Base-by-base conservation (phyloP, 1,140 invertebrate genomes). In the Drosophila yakuba region DNA sequence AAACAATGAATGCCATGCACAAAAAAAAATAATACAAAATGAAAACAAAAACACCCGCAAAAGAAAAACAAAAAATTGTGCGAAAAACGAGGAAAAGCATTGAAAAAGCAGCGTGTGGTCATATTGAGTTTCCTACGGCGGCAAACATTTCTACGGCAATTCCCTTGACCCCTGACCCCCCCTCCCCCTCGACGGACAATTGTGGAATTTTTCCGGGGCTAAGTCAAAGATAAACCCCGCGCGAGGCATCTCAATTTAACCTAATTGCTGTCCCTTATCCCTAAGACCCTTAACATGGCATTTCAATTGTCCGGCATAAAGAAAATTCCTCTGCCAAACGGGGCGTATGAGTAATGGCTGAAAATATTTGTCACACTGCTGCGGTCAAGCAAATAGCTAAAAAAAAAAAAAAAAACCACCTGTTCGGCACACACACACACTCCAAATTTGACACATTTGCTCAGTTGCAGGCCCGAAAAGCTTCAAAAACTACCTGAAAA, bases 1-100 rank as follows among this genome's bases (percentile, higher is more conserved):
- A 86, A 86, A 84, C 84, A 88, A 88, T 71, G 84, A 88, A 83
- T 73, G 56, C 45, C 74, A 82, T 56, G 74, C 47, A 76, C 63
- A 80, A 59, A 44, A 10, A 11, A 2, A 66, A 47, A 74, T 17
- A 17, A 25, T 47, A 25, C 14, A 63, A 43, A 36, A 59, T 14
- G 67, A 17, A 52, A 57, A 43, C 39, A 17, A 36, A 52, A 57
- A 47, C 39, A 17, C 47, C 36, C 17, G 12, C 47, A 28, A 14
- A 64, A 8, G 51, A 59, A 44, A 41, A 66, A 63, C 68, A 8
- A 60, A 59, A 44, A 45, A 68, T 77, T 81, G 78, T 75, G 74
- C 75, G 75, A 78, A 86, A 86, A 74, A 54, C 38, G 50, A 28
- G 28, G 43, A 51, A 44, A 48, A 41, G 25, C 48, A 38, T 39